A percentile compares a stretch with the other conserved stretches of the same genome.
Conservation (phyloP, 2,113 vertebrate genomes). For the Nyctereutes procyonoides region DNA sequence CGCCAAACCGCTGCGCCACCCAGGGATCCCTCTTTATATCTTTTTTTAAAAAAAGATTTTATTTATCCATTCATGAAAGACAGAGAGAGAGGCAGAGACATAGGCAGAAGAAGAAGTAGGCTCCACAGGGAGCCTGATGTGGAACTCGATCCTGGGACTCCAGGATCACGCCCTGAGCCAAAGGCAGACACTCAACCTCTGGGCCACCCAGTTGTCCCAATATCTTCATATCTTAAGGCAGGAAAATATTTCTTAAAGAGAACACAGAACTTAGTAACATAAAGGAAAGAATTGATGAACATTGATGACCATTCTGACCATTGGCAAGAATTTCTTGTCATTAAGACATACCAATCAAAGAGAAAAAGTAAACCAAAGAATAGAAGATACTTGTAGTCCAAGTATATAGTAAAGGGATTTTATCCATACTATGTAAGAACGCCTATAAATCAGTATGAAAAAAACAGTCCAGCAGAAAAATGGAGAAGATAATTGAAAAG, state of each 20-base stretch:
- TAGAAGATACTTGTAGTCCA: background rate
- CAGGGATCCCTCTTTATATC: too few relatives aligned
- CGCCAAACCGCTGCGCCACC: too few relatives aligned
- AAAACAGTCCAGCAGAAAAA: background rate
- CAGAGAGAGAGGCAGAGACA: too few relatives aligned
- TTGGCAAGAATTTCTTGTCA: background rate
- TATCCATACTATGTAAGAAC: background rate
- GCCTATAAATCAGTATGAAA: background rate
- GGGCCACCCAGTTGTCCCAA: background rate
- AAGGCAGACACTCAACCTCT: too few relatives aligned
- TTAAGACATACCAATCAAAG: background rate
- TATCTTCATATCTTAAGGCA: conserved; percentile 15
- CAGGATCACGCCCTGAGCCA: too few relatives aligned
- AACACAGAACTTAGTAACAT: background rate
- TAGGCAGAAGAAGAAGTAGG: too few relatives aligned
- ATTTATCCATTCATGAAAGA: too few relatives aligned
- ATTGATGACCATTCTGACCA: too few relatives aligned
- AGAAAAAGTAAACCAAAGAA: conserved; percentile 22
- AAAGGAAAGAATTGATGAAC: conserved; percentile 21
- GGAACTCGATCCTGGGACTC: too few relatives aligned
- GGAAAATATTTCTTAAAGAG: conserved; percentile 24
- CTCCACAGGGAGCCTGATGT: too few relatives aligned
- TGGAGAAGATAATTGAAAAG: background rate
- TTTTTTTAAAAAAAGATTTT: background rate
- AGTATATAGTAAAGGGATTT: background rate